phyloP scores from a whole-genome alignment of 2,113 vertebrate genomes.

The Laterallus jamaicensis region DNA sequence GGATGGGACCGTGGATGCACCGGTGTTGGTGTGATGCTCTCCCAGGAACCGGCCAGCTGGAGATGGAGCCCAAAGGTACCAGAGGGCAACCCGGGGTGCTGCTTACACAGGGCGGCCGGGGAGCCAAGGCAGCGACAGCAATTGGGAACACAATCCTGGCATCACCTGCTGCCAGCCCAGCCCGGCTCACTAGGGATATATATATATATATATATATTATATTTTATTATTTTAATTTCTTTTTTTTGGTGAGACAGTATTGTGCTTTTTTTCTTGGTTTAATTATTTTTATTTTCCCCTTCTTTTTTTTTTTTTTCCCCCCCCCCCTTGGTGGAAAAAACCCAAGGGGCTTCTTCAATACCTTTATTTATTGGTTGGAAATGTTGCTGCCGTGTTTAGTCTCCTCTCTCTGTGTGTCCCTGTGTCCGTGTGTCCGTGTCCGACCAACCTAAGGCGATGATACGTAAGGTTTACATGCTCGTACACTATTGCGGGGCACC shows the following conservation, averaged over 20 bases:
- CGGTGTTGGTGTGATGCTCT: background rate
- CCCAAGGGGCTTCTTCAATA: conserved; percentile 21
- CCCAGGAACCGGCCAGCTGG: background rate
- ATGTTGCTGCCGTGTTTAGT: conserved; percentile 71
- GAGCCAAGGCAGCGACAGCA: background rate
- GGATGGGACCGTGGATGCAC: conserved; percentile 37
- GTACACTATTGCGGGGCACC: conserved; percentile 31
- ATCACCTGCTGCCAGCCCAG: background rate
- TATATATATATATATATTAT: background rate
- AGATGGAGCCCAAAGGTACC: background rate
- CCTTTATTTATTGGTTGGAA: conserved; percentile 81
- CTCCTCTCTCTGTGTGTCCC: background rate
- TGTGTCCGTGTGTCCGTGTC: background rate
- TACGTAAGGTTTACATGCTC: conserved; percentile 57
- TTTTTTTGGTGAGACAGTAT: conserved; percentile 63
- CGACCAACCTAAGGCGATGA: background rate
- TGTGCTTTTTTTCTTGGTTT: conserved; percentile 25
- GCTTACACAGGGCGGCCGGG: background rate
- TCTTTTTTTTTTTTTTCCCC: background rate
- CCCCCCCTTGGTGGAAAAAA: conserved; percentile 11
- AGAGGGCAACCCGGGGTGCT: background rate
- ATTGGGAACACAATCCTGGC: background rate
- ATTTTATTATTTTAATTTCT: background rate
- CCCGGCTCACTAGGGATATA: conserved; percentile 13
- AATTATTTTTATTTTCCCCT: background rate